Base-by-base conservation (phyloP, 2,888 invertebrate species). In the Melanostoma mellinum region DNA sequence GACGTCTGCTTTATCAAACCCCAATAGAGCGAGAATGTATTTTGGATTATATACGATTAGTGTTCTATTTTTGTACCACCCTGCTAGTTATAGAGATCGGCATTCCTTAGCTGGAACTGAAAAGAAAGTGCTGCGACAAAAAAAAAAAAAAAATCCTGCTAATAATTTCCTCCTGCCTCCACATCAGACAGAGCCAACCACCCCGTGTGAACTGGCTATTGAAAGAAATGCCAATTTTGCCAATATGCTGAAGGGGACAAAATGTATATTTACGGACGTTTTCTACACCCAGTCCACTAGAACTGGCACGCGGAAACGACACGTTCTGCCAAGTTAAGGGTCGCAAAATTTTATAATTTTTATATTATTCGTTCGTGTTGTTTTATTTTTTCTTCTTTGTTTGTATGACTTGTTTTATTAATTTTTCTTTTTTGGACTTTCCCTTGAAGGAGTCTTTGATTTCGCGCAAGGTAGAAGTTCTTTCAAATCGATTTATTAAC, bases 401-500 rank as follows among this genome's bases (percentile, higher is more conserved):
- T n/a, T 56, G 8, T 38, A 48, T 67, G n/a, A 35, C 53, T 72
- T 73, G 56, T 71, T 73, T 78, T 78, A 76, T 74, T 84, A 77
- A 69, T 74, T 74, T 78, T 63, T 32, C 36, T 38, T 76, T 40
- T 46, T 60, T 48, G 20, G 20, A 20, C 20, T 1, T 74, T 44
- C n/a, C 74, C 69, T 48, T 44, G 44, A 71, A 40, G 58, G 73
- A 71, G 46, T 67, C 74, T 79, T 67, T 63, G 61, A 58, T 69
- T 20, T 53, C 10, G 44, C 65, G 55, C 67, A 84, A 79, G 84
- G 84, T 79, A 74, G 74, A 84, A 67, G 74, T 74, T 84, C 44
- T 74, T 79, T 71, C 72, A 84, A 79, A 79, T 84, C 84, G 79
- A 84, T 84, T 84, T 84, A 84, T 79, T 84, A 84, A 84, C 65